These are phyloP conservation scores for Drosophila ironensis DNA, from an alignment of 1,140 invertebrate species.

Conservation along the genomic window DNA sequence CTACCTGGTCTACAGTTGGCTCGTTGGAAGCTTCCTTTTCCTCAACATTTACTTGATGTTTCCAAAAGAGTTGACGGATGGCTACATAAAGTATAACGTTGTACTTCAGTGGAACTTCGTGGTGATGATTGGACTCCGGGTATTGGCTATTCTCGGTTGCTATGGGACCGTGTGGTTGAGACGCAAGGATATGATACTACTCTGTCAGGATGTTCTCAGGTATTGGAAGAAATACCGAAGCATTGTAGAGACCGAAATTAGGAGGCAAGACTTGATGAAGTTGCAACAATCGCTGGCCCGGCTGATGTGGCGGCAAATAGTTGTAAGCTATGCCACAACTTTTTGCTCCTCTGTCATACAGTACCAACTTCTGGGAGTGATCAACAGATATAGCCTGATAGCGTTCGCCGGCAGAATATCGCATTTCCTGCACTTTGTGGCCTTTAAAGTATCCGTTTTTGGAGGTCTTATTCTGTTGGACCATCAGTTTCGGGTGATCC, in stretches of 20 bases:
- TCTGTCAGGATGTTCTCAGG: conserved; percentile 21
- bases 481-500: conserved; percentile 43
- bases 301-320: not conserved
- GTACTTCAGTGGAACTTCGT: conserved; percentile 39
- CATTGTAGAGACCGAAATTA: conserved; percentile 1
- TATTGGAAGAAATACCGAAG: conserved; percentile 13
- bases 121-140: not conserved
- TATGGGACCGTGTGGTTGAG: conserved; percentile 45
- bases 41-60: conserved; percentile 16
- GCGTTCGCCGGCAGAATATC: not conserved
- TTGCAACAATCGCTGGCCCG: conserved; percentile 12
- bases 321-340: conserved; percentile 9
- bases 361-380: conserved; percentile 5
- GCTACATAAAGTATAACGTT: conserved; percentile 45
- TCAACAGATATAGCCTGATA: not conserved
- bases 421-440: conserved; percentile 16
- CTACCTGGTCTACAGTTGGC: conserved; percentile 38
- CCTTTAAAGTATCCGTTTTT: conserved; percentile 14
- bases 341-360: conserved; percentile 29
- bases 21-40: conserved; percentile 2
- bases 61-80: not conserved
- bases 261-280: not conserved
- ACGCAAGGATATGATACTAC: conserved; percentile 11
- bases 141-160: not conserved
- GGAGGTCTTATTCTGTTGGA: conserved; percentile 25